Evolutionary conservation across 2,797 vertebrate genomes (phyloP).

Genomic region (Cottoperca gobio): DNA sequence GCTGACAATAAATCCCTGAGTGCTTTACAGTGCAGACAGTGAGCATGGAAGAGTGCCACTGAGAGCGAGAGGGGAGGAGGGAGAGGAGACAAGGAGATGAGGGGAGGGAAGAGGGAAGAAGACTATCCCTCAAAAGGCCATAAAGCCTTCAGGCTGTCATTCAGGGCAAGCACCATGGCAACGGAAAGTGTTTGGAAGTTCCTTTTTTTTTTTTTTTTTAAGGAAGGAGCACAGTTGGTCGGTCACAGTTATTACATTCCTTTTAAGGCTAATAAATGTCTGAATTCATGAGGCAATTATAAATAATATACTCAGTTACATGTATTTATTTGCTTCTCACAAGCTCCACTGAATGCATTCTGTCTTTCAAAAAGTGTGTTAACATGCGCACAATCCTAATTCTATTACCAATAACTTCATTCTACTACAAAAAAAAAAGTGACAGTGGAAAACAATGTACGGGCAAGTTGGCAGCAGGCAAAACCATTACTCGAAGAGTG

Average conservation of each 20-base stretch:
- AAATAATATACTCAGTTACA: slow-evolving; percentile 34
- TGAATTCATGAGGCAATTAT: slow-evolving; percentile 56
- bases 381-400: slow-evolving; percentile 38
- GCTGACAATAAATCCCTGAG: slow-evolving; percentile 87
- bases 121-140: slow-evolving; percentile 80
- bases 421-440: slow-evolving; percentile 34
- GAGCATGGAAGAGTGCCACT: slow-evolving; percentile 78
- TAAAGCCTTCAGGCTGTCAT: slow-evolving; percentile 83
- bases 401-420: slow-evolving; percentile 48
- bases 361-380: slow-evolving; percentile 31
- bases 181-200: slow-evolving; percentile 67
- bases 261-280: slow-evolving; percentile 66
- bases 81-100: slow-evolving; percentile 55
- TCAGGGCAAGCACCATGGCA: slow-evolving; percentile 72
- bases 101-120: slow-evolving; percentile 50
- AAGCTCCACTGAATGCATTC: slow-evolving; percentile 32
- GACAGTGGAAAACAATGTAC: slow-evolving; percentile 74
- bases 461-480: slow-evolving; percentile 85
- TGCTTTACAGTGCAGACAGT: slow-evolving; percentile 85
- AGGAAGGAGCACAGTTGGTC: slow-evolving; percentile 52
- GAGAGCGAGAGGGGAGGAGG: slow-evolving; percentile 65
- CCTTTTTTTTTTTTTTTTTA: slow-evolving; percentile 28
- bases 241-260: slow-evolving; percentile 48
- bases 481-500: slow-evolving; percentile 91
- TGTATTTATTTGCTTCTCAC: slow-evolving; percentile 55